These are phyloP conservation scores for Lycia hirtaria DNA, from an alignment of 2,888 invertebrate species.

Conservation along the genomic window DNA sequence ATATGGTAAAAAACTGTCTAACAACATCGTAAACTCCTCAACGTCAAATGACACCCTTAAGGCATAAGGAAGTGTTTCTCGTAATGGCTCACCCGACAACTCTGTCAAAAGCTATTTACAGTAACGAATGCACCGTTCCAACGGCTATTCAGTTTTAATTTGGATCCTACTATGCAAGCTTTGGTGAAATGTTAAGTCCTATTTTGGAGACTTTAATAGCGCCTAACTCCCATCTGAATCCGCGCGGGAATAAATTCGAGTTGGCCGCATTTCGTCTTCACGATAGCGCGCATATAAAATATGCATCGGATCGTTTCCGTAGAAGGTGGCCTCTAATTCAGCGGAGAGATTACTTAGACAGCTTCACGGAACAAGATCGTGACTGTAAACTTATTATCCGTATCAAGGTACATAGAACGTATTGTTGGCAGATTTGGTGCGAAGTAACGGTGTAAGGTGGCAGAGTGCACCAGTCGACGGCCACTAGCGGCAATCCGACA, in stretches of 20 bases:
- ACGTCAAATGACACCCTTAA: constrained; percentile 5
- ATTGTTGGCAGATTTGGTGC: constrained; percentile 83
- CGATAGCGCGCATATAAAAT: constrained; percentile 45
- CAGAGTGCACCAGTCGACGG: constrained; percentile 47
- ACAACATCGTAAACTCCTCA: neutral
- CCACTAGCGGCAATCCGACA: constrained; percentile 59
- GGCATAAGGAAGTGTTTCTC: constrained; percentile 17
- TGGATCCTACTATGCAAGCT: constrained; percentile 10
- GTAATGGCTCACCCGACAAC: constrained; percentile 6
- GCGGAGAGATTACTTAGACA: constrained; percentile 72
- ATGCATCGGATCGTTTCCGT: constrained; percentile 57
- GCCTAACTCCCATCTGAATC: constrained; percentile 40
- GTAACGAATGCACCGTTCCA: neutral
- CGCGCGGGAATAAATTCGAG: constrained; percentile 53
- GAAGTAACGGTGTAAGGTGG: constrained; percentile 69
- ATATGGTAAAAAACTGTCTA: neutral
- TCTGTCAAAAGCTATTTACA: constrained; percentile 9
- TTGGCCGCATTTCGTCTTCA: constrained; percentile 53
- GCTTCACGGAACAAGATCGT: constrained; percentile 74
- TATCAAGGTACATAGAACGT: constrained; percentile 73
- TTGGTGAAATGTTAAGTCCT: constrained; percentile 27
- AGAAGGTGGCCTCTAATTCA: constrained; percentile 77
- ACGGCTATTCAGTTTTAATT: constrained; percentile 19
- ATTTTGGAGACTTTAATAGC: constrained; percentile 41
- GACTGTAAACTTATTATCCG: constrained; percentile 80